Percentiles rank a stretch among this genome's conserved stretches.
These are phyloP conservation scores for Mechanitis mazaeus DNA, from an alignment of 2,888 invertebrate genomes.

Conservation along the genomic window DNA sequence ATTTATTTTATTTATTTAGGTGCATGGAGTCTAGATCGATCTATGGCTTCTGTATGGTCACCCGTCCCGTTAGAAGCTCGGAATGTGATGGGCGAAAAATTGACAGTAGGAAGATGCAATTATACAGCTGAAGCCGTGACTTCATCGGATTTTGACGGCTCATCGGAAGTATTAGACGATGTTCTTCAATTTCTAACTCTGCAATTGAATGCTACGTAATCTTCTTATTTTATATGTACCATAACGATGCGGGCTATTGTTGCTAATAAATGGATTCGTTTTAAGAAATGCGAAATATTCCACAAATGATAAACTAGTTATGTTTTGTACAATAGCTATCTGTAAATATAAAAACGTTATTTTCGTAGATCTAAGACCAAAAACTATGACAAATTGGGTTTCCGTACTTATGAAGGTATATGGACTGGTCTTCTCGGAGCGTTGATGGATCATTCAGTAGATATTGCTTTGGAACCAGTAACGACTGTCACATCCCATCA, in stretches of 20 bases:
- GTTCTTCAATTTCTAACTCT: slow-evolving; percentile 61
- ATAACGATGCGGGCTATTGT: too few relatives aligned
- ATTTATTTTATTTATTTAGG: slow-evolving; percentile 37
- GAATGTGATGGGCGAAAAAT: slow-evolving; percentile 56
- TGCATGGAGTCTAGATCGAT: slow-evolving; percentile 46
- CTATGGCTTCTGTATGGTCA: slow-evolving; percentile 51
- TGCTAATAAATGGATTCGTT: too few relatives aligned
- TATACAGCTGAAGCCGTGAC: slow-evolving; percentile 52
- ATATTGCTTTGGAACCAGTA: slow-evolving; percentile 78
- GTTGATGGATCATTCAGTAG: slow-evolving; percentile 73
- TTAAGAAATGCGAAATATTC: too few relatives aligned
- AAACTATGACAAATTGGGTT: slow-evolving; percentile 61
- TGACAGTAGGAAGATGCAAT: slow-evolving; percentile 70
- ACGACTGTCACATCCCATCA: slow-evolving; percentile 71
- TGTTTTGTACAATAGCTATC: too few relatives aligned
- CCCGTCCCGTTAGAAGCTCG: slow-evolving; percentile 62
- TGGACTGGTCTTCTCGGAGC: slow-evolving; percentile 80
- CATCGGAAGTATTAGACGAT: slow-evolving; percentile 66
- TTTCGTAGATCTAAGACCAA: slow-evolving; percentile 39
- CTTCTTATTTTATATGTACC: not conserved
- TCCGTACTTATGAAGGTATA: slow-evolving; percentile 71
- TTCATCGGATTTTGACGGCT: slow-evolving; percentile 61
- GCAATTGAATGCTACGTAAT: slow-evolving; percentile 68
- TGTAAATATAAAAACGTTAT: not conserved
- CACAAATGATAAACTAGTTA: too few relatives aligned